Base-by-base conservation (phyloP, 53 echinoderm and acorn worm genomes). In the Zoroaster sp. region DNA sequence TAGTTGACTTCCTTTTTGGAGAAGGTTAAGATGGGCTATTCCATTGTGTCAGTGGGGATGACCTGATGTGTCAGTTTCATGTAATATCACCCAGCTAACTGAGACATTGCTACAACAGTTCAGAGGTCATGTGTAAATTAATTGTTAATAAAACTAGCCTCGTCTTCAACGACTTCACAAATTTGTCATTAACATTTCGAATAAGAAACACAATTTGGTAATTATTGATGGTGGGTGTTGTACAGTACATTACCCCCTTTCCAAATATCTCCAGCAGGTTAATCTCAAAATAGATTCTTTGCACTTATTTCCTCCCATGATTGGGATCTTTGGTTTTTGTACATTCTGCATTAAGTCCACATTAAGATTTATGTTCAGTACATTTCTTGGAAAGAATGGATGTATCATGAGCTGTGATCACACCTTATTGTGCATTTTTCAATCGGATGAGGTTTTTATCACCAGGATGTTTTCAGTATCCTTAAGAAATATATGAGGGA, bases 1-100 rank as follows among this genome's bases (percentile, higher is more conserved):
- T 81, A 81, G 81, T 66, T 9, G 35, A 67, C 68, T 81, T 81
- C 81, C 81, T 81, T 67, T n/a, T 40, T 28, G 44, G 40, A 49
- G 45, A 6, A 40, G 87, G 15, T 25, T 17, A 30, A 32, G 44
- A 3, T 42, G 63, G 75, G 36, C 41, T 31, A 35, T 53, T 86
- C 73, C 72, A 72, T 86, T 86, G 12, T 21, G 17, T 81, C 43
- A 37, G 20, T 0, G 30, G 81, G 81, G 39, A 42, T 67, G 68
- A 1, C 73, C 5, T 21, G 8, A 38, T 39, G 5, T 35, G 49
- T 46, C 76, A 47, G 8, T 5, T 25, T 10, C 63, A 59, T 59
- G 21, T 59, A 28, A 6, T 28, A 3, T 59, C 63, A 59, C 63
- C 28, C 63, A 8, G 9, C 63, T 59, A 25, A 21, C 63, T 59